Evolutionary conservation across 2,888 invertebrate genomes (phyloP), one percentile per base, ranked within the genome.

Genomic region (Acrobasis consociella): DNA sequence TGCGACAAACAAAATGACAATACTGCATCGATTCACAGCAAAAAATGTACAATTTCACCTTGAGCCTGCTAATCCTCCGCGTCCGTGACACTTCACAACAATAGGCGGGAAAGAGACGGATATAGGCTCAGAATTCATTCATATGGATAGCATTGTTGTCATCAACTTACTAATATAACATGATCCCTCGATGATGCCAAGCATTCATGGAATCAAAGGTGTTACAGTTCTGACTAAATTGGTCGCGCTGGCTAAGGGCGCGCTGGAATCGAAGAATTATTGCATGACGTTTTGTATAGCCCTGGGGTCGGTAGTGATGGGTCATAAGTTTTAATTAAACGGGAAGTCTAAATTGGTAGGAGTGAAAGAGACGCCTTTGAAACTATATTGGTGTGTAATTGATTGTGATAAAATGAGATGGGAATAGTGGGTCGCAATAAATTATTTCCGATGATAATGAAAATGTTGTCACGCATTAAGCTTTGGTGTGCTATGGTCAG

Each of bases 271-370:
- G 51, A 51, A 60, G 51, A 60, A 60, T 60, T 60, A 60, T 60
- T 60, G 51, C 60, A 60, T 51, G 37, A 49, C n/a, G 51, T 52
- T 59, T 49, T 59, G 50, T 59, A 49, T 46, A 38, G 53, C 38
- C 17, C 11, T 77, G 80, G 81, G 83, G 85, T 82, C 75, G 78
- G 80, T 69, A 75, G 73, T 81, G 85, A 85, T 82, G 87, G 83
- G 86, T 91, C 90, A 91, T 89, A 89, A 86, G 78, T 91, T 91
- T 91, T 89, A 89, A 92, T 92, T 90, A 87, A 86, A 88, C 85
- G 77, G 81, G 85, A 79, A 74, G 78, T 80, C 77, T 76, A 80
- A 81, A 80, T 74, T 67, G 67, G 72, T 67, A 59, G 70, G 76
- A 74, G 76, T 75, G 81, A 79, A 78, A 74, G 76, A 72, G 75